phyloP scores from a whole-genome alignment of 2,113 vertebrate genomes.

The Dendrocopos noguchii region DNA sequence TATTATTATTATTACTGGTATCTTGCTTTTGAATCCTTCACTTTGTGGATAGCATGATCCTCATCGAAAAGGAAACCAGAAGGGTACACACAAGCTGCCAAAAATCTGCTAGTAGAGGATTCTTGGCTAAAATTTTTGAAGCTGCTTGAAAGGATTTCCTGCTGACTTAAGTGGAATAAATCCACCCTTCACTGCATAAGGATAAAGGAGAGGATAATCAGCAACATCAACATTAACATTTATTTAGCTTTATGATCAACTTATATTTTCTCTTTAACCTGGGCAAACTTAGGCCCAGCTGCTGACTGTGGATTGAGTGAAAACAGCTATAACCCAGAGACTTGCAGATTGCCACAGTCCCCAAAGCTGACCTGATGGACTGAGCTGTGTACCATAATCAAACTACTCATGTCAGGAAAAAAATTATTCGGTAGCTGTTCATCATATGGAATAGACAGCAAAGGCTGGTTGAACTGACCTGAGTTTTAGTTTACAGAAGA shows the following conservation, averaged over 20 bases:
- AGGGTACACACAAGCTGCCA: background rate
- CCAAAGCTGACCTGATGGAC: background rate
- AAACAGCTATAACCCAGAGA: background rate
- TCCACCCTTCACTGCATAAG: background rate
- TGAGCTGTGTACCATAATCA: background rate
- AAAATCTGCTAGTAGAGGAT: conserved; percentile 25
- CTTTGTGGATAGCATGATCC: background rate
- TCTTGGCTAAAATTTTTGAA: conserved; percentile 40
- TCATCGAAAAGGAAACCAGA: conserved; percentile 36
- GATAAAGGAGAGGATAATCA: background rate
- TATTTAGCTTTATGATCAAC: background rate
- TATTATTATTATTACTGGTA: conserved; percentile 32
- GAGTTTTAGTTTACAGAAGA: background rate
- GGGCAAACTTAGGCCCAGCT: background rate
- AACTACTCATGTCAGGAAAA: background rate
- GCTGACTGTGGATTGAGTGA: background rate
- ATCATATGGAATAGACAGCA: background rate
- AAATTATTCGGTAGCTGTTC: background rate
- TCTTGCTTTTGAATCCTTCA: conserved; percentile 47
- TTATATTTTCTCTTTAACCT: background rate
- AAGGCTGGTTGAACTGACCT: background rate
- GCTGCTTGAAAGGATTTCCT: conserved; percentile 28
- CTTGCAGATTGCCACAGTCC: background rate
- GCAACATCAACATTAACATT: background rate
- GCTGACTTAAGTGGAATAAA: conserved; percentile 7